A percentile compares a stretch with the other conserved stretches of the same genome.
phyloP scores from a whole-genome alignment of 2,888 invertebrate species.

The Limnephilus lunatus region DNA sequence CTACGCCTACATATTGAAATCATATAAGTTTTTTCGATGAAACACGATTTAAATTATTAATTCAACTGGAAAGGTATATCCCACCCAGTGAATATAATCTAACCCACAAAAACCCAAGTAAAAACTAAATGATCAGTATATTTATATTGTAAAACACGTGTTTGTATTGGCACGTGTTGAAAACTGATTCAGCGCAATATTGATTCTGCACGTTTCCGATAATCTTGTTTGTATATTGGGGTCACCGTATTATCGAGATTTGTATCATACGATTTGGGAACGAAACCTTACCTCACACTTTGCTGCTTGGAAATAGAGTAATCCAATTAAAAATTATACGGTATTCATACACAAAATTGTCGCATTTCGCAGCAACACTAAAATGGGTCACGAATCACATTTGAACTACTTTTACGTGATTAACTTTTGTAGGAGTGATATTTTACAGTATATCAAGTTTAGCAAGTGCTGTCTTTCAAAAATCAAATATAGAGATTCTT shows the following conservation, averaged over 20 bases:
- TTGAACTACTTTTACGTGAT: background rate
- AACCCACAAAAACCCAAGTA: background rate
- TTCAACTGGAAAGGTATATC: background rate
- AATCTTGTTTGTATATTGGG: background rate
- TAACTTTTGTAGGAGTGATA: background rate
- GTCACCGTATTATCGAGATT: constrained; percentile 7
- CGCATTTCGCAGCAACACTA: background rate
- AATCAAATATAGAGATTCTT: no score
- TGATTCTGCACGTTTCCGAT: constrained; percentile 13
- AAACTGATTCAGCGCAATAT: background rate
- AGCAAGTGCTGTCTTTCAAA: no score
- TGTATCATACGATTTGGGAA: constrained; percentile 4
- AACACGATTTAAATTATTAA: background rate
- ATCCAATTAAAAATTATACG: background rate
- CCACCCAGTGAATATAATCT: background rate
- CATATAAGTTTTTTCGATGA: background rate
- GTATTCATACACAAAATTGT: background rate
- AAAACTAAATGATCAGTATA: background rate
- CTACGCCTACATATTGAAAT: background rate
- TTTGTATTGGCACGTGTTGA: constrained; percentile 14
- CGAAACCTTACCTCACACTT: background rate
- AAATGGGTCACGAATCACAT: background rate
- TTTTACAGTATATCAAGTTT: background rate
- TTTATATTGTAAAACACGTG: background rate
- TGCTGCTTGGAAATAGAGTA: background rate